Conservation (phyloP, 2,113 vertebrate genomes). For the Notothenia rossii region DNA sequence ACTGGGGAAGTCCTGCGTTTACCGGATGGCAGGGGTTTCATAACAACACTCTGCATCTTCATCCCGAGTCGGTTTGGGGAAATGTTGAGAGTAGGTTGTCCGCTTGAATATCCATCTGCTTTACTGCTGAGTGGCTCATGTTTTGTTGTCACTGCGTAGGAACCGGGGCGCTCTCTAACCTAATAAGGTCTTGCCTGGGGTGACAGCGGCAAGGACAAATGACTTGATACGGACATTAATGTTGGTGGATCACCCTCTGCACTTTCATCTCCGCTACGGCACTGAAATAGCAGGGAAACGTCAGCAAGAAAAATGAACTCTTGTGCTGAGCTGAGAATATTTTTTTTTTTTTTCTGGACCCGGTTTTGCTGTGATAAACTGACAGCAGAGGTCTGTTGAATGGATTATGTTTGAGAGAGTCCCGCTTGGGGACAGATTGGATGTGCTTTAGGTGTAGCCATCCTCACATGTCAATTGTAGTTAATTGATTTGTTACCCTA, state of each 20-base stretch:
- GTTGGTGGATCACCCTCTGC: conserved; percentile 69
- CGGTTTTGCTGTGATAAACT: conserved; percentile 61
- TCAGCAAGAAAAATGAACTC: conserved; percentile 72
- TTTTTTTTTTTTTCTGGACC: conserved; percentile 53
- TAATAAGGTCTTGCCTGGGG: conserved; percentile 75
- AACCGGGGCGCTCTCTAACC: conserved; percentile 70
- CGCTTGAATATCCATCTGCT: conserved; percentile 58
- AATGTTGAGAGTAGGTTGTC: conserved; percentile 72
- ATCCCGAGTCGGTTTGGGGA: conserved; percentile 42
- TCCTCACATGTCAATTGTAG: conserved; percentile 35
- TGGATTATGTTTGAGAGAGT: conserved; percentile 42
- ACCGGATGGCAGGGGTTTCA: conserved; percentile 30
- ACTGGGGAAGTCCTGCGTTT: conserved; percentile 49
- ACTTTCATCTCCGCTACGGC: conserved; percentile 58
- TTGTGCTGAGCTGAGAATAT: conserved; percentile 57
- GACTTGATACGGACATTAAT: conserved; percentile 72
- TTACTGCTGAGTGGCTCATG: conserved; percentile 56
- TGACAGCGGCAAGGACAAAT: conserved; percentile 70
- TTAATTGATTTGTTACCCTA: conserved; percentile 11
- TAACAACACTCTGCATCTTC: conserved; percentile 30
- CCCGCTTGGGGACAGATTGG: conserved; percentile 8
- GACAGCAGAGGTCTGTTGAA: conserved; percentile 36
- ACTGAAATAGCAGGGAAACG: conserved; percentile 68
- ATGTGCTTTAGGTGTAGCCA: conserved; percentile 20
- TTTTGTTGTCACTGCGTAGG: conserved; percentile 67